Conservation (phyloP, 92 coral and sea anemone genomes). For the Phenganax marumi region DNA sequence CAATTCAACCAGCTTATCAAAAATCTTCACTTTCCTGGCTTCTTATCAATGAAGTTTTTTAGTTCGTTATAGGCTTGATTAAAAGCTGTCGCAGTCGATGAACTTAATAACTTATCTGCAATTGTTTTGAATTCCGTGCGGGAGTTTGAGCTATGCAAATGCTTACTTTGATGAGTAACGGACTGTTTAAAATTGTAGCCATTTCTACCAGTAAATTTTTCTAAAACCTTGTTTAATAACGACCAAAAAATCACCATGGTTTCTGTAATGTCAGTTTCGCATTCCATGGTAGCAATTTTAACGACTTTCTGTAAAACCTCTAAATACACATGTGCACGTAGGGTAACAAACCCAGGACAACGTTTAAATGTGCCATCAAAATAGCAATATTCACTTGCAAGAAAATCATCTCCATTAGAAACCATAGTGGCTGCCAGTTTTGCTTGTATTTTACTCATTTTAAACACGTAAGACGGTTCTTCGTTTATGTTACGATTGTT, state of each 20-base stretch:
- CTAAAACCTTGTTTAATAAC: conserved; percentile 38
- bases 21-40: conserved; percentile 7
- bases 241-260: conserved; percentile 33
- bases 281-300: conserved; percentile 45
- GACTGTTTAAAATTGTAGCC: conserved; percentile 46
- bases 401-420: conserved; percentile 13
- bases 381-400: conserved; percentile 29
- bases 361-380: conserved; percentile 48
- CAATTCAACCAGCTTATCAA: conserved; percentile 37
- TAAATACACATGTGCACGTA: conserved; percentile 34
- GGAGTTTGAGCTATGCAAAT: conserved; percentile 6
- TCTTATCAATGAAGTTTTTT: conserved; percentile 25
- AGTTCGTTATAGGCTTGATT: not conserved
- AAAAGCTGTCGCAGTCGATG: conserved; percentile 24
- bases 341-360: conserved; percentile 37
- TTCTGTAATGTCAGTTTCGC: conserved; percentile 8
- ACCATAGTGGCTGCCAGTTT: conserved; percentile 51
- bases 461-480: conserved; percentile 36
- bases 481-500: conserved; percentile 26
- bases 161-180: conserved; percentile 1
- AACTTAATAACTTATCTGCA: conserved; percentile 26
- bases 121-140: conserved; percentile 34
- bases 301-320: conserved; percentile 15
- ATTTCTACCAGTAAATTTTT: not conserved
- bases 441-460: conserved; percentile 51